A percentile compares a stretch with the other conserved stretches of the same genome.
Conservation (phyloP, 2,888 invertebrate species). For the Icerya purchasi region DNA sequence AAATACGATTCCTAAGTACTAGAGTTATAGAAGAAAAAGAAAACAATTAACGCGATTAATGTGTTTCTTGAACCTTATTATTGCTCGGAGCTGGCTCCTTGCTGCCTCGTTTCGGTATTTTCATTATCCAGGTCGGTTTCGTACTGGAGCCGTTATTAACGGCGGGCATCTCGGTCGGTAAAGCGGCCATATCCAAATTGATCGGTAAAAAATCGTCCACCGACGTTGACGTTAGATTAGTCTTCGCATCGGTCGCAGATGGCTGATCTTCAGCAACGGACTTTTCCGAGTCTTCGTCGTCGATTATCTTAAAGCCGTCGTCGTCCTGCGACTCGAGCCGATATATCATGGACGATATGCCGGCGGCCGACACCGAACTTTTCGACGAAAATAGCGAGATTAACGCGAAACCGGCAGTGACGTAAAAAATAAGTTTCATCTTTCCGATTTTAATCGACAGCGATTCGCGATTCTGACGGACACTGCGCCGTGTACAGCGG, state of each 20-base stretch:
- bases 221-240: neutral
- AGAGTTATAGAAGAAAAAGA: neutral
- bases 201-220: neutral
- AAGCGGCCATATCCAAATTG: neutral
- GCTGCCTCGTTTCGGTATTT: conserved; percentile 8
- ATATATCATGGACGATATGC: neutral
- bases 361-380: neutral
- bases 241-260: neutral
- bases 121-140: conserved; percentile 9
- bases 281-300: too few species aligned
- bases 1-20: neutral
- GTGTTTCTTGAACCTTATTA: too few species aligned
- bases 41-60: neutral
- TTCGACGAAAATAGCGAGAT: neutral
- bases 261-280: neutral
- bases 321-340: neutral
- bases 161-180: neutral
- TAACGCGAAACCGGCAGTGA: too few species aligned
- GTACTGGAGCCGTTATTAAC: neutral
- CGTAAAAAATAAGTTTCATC: too few species aligned
- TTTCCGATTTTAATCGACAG: too few species aligned
- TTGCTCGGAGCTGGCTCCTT: neutral
- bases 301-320: too few species aligned
- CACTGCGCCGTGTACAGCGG: too few species aligned
- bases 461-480: too few species aligned